phyloP scores from a whole-genome alignment of 2,888 invertebrate species.

The Lepidochitona cinerea region DNA sequence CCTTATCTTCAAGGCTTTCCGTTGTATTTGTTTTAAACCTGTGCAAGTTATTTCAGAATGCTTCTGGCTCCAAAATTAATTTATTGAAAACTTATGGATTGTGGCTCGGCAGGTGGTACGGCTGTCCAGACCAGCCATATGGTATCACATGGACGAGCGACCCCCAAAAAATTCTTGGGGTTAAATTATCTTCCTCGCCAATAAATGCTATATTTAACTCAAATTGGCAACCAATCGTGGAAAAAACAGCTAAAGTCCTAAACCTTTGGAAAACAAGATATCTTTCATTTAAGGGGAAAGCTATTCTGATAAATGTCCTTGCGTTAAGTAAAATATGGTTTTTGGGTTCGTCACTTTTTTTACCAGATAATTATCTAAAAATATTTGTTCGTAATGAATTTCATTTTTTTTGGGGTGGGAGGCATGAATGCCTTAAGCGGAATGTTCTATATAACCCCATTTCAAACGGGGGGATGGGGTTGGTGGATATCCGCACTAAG shows the following conservation, averaged over 20 bases:
- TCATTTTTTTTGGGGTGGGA: background rate
- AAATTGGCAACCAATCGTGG: background rate
- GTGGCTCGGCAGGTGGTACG: slow-evolving; percentile 32
- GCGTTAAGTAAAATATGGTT: slow-evolving; percentile 7
- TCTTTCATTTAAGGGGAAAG: background rate
- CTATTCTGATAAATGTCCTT: background rate
- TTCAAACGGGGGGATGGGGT: background rate
- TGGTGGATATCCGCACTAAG: background rate
- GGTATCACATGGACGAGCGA: slow-evolving; percentile 16
- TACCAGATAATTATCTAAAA: too few relatives aligned
- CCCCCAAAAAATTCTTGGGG: background rate
- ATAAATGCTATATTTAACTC: background rate
- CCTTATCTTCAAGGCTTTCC: background rate
- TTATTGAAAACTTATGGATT: slow-evolving; percentile 28
- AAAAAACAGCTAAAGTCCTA: background rate
- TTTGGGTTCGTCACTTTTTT: too few relatives aligned
- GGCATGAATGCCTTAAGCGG: background rate
- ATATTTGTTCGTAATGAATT: background rate
- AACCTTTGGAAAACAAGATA: background rate
- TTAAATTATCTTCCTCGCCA: background rate
- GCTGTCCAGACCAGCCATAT: slow-evolving; percentile 28
- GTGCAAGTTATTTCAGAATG: slow-evolving; percentile 11
- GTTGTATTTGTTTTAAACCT: slow-evolving; percentile 4
- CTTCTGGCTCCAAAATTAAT: slow-evolving; percentile 29
- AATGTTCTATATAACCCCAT: background rate